A percentile compares a stretch with the other conserved stretches of the same genome.
Conservation (phyloP, 92 coral and sea anemone species). For the Palythoa caribaeorum region DNA sequence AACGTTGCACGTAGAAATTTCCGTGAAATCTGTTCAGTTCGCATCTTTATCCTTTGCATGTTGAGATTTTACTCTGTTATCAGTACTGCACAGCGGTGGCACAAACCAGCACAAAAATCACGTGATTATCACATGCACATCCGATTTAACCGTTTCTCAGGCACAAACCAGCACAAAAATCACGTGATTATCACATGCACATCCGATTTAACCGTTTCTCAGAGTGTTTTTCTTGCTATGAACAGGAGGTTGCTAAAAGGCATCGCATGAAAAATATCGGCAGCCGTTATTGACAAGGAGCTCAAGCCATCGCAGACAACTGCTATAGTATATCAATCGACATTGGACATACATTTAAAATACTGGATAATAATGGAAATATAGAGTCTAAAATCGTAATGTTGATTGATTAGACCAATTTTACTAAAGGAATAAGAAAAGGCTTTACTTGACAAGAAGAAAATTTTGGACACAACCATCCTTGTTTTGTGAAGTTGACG, state of each 20-base stretch:
- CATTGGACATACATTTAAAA: not conserved
- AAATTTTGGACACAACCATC: no score
- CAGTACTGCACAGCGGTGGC: not conserved
- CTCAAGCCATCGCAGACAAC: not conserved
- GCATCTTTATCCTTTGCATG: not conserved
- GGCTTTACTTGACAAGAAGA: no score
- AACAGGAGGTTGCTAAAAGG: conserved; percentile 24
- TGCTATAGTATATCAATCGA: not conserved
- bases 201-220: not conserved
- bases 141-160: not conserved
- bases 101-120: not conserved
- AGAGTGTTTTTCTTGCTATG: not conserved
- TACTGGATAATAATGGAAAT: no score
- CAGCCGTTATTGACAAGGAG: not conserved
- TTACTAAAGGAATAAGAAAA: no score
- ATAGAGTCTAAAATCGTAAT: no score
- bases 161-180: not conserved
- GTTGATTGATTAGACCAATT: no score
- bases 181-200: not conserved
- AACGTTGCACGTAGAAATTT: no score
- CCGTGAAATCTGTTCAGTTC: not conserved
- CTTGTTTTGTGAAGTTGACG: no score
- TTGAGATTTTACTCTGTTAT: not conserved
- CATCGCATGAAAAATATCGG: not conserved
- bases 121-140: not conserved